A percentile compares a stretch with the other conserved stretches of the same genome.
phyloP scores from a whole-genome alignment of 2,797 vertebrate species.

The Ara ararauna region DNA sequence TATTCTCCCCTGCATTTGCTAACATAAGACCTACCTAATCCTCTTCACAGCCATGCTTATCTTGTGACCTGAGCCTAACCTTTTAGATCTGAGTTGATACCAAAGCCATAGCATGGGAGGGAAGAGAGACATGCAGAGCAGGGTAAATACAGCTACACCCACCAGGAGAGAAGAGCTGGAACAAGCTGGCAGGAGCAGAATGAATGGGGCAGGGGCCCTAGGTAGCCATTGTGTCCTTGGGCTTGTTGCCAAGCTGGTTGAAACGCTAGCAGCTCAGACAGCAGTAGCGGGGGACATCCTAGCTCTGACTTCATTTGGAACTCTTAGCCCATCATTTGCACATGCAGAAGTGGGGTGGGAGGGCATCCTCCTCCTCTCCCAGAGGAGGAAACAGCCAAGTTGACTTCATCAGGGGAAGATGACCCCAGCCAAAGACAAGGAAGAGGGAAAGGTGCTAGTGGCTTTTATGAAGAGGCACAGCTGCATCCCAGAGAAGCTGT shows the following conservation, averaged over 20 bases:
- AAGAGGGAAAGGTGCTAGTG: background rate
- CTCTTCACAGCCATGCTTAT: background rate
- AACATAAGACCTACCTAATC: background rate
- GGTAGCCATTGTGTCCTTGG: background rate
- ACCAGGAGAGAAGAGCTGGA: background rate
- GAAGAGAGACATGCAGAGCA: background rate
- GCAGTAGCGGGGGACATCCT: accelerated
- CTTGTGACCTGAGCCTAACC: background rate
- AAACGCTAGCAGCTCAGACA: background rate
- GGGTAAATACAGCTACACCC: background rate
- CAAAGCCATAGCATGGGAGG: background rate
- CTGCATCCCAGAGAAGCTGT: background rate
- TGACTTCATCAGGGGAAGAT: background rate
- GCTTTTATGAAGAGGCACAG: background rate
- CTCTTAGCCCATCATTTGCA: background rate
- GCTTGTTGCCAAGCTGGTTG: background rate
- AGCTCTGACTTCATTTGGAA: background rate
- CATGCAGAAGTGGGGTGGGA: background rate
- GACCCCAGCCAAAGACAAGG: background rate
- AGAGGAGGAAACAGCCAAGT: background rate
- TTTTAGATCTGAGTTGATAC: background rate
- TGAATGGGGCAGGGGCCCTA: background rate
- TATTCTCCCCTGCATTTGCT: background rate
- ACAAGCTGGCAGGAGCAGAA: background rate
- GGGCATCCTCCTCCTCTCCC: background rate